Evolutionary conservation across 2,113 vertebrate genomes (phyloP).

Genomic region (Chamaetylas fuelleborni): DNA sequence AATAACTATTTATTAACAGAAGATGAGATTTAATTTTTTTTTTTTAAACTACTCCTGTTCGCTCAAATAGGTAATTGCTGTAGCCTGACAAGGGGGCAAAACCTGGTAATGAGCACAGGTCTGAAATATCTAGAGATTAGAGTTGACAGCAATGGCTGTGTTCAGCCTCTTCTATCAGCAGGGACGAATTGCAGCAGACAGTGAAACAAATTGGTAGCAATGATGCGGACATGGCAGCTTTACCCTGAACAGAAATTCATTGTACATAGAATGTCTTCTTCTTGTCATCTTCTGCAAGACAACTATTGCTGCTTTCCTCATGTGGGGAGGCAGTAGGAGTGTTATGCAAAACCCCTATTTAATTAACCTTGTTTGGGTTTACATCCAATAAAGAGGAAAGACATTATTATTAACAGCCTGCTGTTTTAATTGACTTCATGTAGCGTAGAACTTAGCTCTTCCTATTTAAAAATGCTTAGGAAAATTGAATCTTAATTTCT

Average conservation of each 20-base stretch:
- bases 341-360: neutral
- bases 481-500: neutral
- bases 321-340: neutral
- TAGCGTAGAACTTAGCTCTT: neutral
- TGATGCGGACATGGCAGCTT: neutral
- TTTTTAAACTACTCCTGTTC: neutral
- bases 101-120: neutral
- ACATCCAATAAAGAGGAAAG: neutral
- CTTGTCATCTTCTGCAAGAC: neutral
- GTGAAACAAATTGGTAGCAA: neutral
- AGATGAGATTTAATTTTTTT: neutral
- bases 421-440: neutral
- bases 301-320: neutral
- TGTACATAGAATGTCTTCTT: neutral
- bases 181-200: neutral
- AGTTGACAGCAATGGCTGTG: neutral
- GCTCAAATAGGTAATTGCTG: neutral
- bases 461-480: neutral
- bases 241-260: neutral
- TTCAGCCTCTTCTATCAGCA: neutral
- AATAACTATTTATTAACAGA: neutral
- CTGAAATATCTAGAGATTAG: slow-evolving; percentile 13
- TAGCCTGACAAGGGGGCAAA: neutral
- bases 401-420: neutral
- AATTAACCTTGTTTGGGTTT: neutral